A percentile compares a stretch with the other conserved stretches of the same genome.
These are phyloP conservation scores for Neodiprion fabricii DNA, from an alignment of 1,140 invertebrate species.

Conservation along the genomic window DNA sequence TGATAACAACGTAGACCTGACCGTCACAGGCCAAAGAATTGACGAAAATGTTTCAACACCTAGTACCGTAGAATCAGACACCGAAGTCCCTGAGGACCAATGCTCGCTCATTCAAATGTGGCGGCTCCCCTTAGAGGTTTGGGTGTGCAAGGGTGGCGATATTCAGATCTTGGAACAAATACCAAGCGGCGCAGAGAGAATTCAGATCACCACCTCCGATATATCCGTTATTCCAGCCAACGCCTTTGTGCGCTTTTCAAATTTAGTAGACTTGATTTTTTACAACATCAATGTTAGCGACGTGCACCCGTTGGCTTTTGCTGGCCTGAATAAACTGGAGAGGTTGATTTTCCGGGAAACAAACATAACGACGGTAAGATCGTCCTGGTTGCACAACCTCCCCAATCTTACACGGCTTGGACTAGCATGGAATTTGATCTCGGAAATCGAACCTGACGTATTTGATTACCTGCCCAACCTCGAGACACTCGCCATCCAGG, in stretches of 20 bases:
- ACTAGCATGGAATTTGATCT: conserved; percentile 40
- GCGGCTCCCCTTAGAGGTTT: not conserved
- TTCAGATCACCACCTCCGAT: conserved; percentile 40
- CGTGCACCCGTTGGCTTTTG: conserved; percentile 35
- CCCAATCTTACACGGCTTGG: conserved; percentile 35
- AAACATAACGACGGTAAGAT: conserved; percentile 31
- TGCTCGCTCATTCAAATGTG: not conserved
- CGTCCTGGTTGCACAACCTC: conserved; percentile 35
- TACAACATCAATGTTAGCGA: conserved; percentile 36
- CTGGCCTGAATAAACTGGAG: conserved; percentile 26
- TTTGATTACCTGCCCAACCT: conserved; percentile 34
- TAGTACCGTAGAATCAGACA: not conserved
- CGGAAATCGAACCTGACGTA: conserved; percentile 36
- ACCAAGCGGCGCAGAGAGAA: conserved; percentile 27
- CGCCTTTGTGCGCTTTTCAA: conserved; percentile 30
- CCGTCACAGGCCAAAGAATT: not conserved
- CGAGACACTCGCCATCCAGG: conserved; percentile 40
- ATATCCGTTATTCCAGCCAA: conserved; percentile 28
- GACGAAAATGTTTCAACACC: not conserved
- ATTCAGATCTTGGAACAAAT: conserved; percentile 30
- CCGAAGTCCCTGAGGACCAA: not conserved
- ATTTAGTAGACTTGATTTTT: conserved; percentile 35
- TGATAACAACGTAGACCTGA: not conserved
- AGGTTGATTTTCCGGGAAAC: conserved; percentile 40
- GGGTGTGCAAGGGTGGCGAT: conserved; percentile 40